Evolutionary conservation across 2,797 vertebrate species (phyloP).

Genomic region (Thalassophryne amazonica): DNA sequence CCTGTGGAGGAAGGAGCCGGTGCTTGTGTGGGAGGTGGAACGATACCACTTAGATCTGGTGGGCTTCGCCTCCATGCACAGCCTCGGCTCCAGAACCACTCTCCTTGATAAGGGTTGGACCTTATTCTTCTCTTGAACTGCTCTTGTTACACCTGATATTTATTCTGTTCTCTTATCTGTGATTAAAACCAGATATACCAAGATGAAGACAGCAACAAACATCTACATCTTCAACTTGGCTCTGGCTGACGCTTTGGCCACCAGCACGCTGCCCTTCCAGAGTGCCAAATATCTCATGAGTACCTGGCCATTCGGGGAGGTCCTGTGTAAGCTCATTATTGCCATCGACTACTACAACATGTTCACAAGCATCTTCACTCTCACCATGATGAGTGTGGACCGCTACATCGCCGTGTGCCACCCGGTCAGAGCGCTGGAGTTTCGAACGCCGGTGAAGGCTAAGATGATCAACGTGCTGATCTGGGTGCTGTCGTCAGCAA

Average conservation of each 20-base stretch:
- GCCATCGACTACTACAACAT: constrained; percentile 97
- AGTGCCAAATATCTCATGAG: constrained; percentile 93
- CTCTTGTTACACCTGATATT: too few species aligned
- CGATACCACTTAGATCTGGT: too few species aligned
- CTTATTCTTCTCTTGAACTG: too few species aligned
- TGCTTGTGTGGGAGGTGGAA: too few species aligned
- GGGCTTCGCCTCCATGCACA: too few species aligned
- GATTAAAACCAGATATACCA: constrained; percentile 84
- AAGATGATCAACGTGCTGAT: constrained; percentile 94
- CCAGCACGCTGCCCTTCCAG: constrained; percentile 93
- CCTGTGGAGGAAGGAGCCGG: too few species aligned
- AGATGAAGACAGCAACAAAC: constrained; percentile 95
- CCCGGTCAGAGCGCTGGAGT: constrained; percentile 87
- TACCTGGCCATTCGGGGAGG: constrained; percentile 91
- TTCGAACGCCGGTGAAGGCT: constrained; percentile 89
- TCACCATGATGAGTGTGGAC: constrained; percentile 97
- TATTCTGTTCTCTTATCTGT: constrained; percentile 16
- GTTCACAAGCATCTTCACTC: constrained; percentile 96
- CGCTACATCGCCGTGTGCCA: constrained; percentile 93
- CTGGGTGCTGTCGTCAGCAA: constrained; percentile 90
- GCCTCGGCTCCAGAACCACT: too few species aligned
- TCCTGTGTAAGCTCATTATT: constrained; percentile 89
- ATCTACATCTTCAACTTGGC: constrained; percentile 98
- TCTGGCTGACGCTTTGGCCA: constrained; percentile 88
- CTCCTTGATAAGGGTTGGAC: too few species aligned